Evolutionary conservation across 2,113 vertebrate genomes (phyloP).

Genomic region (Scophthalmus maximus): DNA sequence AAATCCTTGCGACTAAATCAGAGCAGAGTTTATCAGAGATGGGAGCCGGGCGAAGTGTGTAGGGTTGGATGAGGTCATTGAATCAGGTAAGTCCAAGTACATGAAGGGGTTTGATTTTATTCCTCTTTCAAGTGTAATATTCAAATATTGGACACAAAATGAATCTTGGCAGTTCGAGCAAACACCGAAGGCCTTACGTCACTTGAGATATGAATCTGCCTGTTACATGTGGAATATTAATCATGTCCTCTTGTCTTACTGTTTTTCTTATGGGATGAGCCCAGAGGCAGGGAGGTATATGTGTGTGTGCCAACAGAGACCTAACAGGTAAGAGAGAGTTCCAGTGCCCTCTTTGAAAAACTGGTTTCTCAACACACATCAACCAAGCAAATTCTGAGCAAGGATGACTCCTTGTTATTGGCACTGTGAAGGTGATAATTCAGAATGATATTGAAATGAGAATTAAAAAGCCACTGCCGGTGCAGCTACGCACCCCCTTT

Average conservation of each 20-base stretch:
- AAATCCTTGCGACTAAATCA: background rate
- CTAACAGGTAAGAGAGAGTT: background rate
- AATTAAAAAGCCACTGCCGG: background rate
- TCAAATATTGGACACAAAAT: background rate
- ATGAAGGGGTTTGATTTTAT: background rate
- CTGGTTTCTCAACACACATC: background rate
- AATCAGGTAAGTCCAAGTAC: slow-evolving; percentile 1
- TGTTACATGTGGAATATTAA: slow-evolving; percentile 6
- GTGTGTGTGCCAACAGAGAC: too few relatives aligned
- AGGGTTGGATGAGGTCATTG: slow-evolving; percentile 20
- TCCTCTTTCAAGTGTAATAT: background rate
- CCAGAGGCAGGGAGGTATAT: too few relatives aligned
- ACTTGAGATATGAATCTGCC: background rate
- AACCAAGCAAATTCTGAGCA: background rate
- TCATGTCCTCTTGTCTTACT: too few relatives aligned
- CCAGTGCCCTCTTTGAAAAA: background rate
- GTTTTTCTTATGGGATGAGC: too few relatives aligned
- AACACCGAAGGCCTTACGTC: background rate
- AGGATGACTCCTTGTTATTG: too few relatives aligned
- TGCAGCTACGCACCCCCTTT: background rate
- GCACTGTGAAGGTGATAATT: background rate
- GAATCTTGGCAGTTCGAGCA: background rate
- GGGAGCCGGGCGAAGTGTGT: slow-evolving; percentile 1
- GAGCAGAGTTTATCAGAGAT: slow-evolving; percentile 15
- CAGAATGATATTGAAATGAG: background rate